Conservation (phyloP, 2,113 vertebrate genomes). For the Petrocephalus microphthalmus region DNA sequence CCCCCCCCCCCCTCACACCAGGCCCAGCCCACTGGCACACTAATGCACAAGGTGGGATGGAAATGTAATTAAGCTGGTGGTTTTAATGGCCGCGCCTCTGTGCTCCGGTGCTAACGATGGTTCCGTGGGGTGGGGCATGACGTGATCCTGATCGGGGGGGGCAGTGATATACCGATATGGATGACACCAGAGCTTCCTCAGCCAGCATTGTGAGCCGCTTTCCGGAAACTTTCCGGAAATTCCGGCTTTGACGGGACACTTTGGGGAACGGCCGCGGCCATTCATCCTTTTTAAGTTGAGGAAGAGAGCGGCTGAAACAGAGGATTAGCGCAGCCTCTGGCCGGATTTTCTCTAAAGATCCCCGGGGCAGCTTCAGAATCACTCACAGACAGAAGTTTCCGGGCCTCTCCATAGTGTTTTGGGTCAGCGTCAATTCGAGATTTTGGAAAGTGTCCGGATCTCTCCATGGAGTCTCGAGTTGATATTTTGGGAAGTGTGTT, state of each 20-base stretch:
- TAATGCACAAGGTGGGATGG: conserved; percentile 23
- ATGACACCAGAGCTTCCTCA: neutral
- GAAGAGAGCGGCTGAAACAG: neutral
- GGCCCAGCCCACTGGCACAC: neutral
- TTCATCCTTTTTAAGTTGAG: neutral
- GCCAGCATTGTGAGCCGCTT: neutral
- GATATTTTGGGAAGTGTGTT: neutral
- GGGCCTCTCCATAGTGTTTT: neutral
- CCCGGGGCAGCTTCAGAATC: neutral
- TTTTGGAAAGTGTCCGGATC: neutral
- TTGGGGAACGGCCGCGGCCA: neutral
- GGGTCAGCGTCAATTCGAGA: neutral
- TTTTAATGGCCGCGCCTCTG: conserved; percentile 28
- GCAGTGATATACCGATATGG: neutral
- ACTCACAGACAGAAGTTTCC: neutral
- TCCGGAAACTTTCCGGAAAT: neutral
- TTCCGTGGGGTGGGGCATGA: neutral
- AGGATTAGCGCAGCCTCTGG: neutral
- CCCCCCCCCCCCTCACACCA: neutral
- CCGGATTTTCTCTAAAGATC: neutral
- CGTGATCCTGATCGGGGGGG: neutral
- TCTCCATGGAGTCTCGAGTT: neutral
- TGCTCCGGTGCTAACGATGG: neutral
- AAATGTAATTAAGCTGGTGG: conserved; percentile 53
- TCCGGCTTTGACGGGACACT: neutral